Evolutionary conservation across 1,140 invertebrate species (phyloP), one percentile per base, ranked within the genome.

Genomic region (Alviniconcha marisindica): DNA sequence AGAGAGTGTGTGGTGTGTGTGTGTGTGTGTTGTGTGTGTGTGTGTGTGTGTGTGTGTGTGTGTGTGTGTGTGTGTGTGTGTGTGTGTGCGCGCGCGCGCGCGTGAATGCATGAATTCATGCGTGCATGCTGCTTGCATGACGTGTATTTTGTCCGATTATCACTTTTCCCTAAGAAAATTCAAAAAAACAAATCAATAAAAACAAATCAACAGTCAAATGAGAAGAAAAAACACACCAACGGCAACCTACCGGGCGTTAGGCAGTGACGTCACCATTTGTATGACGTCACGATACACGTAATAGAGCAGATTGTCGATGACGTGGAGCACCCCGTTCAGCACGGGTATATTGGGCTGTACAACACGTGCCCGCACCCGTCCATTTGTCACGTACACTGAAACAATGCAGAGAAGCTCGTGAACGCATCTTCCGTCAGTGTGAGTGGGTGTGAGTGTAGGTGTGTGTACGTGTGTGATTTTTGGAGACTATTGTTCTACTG

Each of bases 221-320:
- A n/a, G n/a, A n/a, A n/a, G n/a, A n/a, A n/a, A n/a, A n/a, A n/a
- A n/a, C n/a, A n/a, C n/a, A n/a, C n/a, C n/a, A n/a, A n/a, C n/a
- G n/a, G n/a, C n/a, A n/a, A 82, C 69, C 94, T 93, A 73, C 95
- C 94, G 87, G 94, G 94, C 89, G 95, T 88, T 74, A 31, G 76
- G 54, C 28, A 86, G 69, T 28, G 56, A 44, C 44, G 85, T 77
- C 12, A 88, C 69, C 84, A 84, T 87, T 60, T 91, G 86, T 60
- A 84, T 69, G 33, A 90, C 81, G 77, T 89, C 89, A 60, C 84
- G 82, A 76, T 89, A 89, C 24, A 94, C 93, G 0, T 95, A 96
- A 81, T 95, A 95, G 71, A 96, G 91, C 28, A 96, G 91, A 15
- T 93, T 93, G 87, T 96, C 95, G 44, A 96, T 95, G 0, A 96